Conservation (phyloP, 2,888 invertebrate species). For the Athalia cordata region DNA sequence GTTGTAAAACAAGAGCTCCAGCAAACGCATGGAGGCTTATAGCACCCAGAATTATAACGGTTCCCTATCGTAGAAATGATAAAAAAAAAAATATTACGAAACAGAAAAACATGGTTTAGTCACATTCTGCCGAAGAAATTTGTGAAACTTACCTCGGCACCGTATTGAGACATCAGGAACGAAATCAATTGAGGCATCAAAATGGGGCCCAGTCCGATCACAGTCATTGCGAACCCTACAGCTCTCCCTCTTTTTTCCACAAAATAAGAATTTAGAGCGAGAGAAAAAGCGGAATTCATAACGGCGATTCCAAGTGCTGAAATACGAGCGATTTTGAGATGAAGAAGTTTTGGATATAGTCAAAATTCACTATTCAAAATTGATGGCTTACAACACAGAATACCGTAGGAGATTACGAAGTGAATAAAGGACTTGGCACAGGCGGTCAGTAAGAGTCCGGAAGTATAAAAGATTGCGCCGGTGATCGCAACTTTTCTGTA, state of each 20-base stretch:
- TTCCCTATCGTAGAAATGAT: conserved; percentile 71
- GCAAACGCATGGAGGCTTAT: conserved; percentile 79
- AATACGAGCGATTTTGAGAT: not conserved
- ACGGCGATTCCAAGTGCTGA: conserved; percentile 79
- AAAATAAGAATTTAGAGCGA: conserved; percentile 82
- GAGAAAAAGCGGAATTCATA: conserved; percentile 78
- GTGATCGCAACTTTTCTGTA: conserved; percentile 80
- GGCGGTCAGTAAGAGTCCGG: conserved; percentile 79
- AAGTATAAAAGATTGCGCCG: conserved; percentile 76
- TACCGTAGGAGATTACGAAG: conserved; percentile 80
- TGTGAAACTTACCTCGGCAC: conserved; percentile 70
- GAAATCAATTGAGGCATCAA: conserved; percentile 79
- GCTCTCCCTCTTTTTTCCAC: conserved; percentile 79
- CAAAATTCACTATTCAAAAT: conserved; percentile 4
- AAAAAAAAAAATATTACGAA: not conserved
- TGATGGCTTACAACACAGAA: conserved; percentile 80
- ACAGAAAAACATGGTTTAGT: not conserved
- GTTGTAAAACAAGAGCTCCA: conserved; percentile 79
- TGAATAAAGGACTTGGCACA: conserved; percentile 76
- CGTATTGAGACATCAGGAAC: conserved; percentile 76
- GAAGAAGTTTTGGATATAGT: no score
- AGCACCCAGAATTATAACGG: conserved; percentile 79
- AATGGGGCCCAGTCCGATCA: conserved; percentile 82
- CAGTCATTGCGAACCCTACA: conserved; percentile 79
- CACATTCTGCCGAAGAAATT: not conserved